These are phyloP conservation scores for Anguilla rostrata DNA, from an alignment of 2,113 vertebrate genomes.

Conservation along the genomic window DNA sequence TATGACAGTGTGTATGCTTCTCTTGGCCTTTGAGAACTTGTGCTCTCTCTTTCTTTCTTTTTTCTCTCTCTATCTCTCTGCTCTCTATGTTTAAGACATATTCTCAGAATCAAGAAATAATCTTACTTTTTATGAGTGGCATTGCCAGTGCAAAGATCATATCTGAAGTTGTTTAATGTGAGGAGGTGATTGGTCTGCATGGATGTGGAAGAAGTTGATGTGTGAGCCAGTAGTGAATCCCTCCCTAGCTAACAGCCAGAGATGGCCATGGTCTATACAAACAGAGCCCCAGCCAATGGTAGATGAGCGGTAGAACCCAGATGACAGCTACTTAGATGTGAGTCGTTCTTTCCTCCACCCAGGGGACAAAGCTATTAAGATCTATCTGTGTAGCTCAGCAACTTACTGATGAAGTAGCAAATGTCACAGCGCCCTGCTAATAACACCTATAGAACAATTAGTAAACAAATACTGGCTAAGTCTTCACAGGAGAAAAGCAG, in stretches of 20 bases:
- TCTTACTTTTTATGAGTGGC: too few relatives aligned
- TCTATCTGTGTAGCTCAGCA: constrained; percentile 30
- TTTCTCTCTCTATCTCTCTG: neutral
- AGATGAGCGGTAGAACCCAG: too few relatives aligned
- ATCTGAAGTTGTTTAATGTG: too few relatives aligned
- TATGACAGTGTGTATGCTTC: neutral
- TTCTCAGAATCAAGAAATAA: neutral
- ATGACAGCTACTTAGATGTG: neutral
- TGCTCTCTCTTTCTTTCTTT: neutral
- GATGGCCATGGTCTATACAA: too few relatives aligned
- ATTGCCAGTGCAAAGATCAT: too few relatives aligned
- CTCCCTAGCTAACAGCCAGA: too few relatives aligned
- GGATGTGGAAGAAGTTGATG: too few relatives aligned
- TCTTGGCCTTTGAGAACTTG: neutral
- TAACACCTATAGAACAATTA: constrained; percentile 38
- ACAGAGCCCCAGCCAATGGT: too few relatives aligned
- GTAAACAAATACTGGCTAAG: constrained; percentile 39
- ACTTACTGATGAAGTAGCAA: constrained; percentile 21
- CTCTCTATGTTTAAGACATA: constrained; percentile 5
- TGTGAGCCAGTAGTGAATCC: too few relatives aligned
- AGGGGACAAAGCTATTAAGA: neutral
- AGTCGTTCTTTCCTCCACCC: neutral
- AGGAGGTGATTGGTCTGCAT: too few relatives aligned
- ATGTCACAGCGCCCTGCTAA: constrained; percentile 31
- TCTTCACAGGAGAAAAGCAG: constrained; percentile 37